phyloP scores from a whole-genome alignment of 1,140 invertebrate genomes.

The Neocloeon triangulifer region DNA sequence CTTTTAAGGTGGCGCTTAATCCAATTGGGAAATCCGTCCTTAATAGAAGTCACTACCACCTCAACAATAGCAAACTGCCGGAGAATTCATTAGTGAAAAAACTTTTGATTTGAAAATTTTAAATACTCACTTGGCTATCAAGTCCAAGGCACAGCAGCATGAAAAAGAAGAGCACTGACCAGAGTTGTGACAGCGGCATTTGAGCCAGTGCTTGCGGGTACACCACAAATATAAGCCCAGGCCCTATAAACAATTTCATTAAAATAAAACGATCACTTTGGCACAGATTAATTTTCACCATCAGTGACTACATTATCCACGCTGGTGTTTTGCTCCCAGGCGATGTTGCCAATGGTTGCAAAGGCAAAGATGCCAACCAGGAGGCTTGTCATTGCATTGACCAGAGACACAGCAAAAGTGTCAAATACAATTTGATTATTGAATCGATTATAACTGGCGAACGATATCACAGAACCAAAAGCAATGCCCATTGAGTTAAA shows the following conservation, averaged over 20 bases:
- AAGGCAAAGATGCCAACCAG: conserved; percentile 73
- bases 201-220: conserved; percentile 76
- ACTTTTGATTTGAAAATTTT: not conserved
- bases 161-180: conserved; percentile 74
- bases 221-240: conserved; percentile 69
- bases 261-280: not conserved
- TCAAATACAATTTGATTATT: conserved; percentile 75
- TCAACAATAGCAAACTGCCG: conserved; percentile 70
- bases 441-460: conserved; percentile 86
- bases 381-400: conserved; percentile 63
- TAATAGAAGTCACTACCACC: conserved; percentile 75
- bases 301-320: conserved; percentile 64
- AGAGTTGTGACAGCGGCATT: conserved; percentile 65
- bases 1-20: conserved; percentile 57
- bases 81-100: conserved; percentile 8
- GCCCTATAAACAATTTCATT: conserved; percentile 30
- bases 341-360: conserved; percentile 68
- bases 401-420: conserved; percentile 53
- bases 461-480: conserved; percentile 82
- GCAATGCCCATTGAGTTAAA: conserved; percentile 83
- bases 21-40: conserved; percentile 70
- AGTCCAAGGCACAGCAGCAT: conserved; percentile 74
- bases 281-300: conserved; percentile 27
- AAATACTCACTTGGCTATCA: conserved; percentile 71
- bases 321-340: conserved; percentile 48